These are phyloP conservation scores for Caenorhabditis inopinata DNA, from an alignment of 1,140 invertebrate species.

Conservation along the genomic window DNA sequence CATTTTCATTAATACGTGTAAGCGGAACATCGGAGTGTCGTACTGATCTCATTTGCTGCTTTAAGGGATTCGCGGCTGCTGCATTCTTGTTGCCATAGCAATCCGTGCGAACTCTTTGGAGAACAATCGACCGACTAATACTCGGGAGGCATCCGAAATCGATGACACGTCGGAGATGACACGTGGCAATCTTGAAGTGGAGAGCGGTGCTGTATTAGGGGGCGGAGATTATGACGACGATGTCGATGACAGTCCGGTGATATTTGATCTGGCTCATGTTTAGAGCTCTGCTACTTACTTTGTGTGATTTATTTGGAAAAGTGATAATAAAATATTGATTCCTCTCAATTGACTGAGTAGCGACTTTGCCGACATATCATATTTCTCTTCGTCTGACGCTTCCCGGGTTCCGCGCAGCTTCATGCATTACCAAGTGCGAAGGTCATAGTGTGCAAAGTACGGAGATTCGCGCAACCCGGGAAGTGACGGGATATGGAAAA, in stretches of 20 bases:
- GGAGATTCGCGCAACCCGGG: no score
- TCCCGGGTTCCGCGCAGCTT: no score
- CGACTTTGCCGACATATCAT: no score
- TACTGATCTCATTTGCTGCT: no score
- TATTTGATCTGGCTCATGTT: conserved; percentile 39
- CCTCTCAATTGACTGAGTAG: no score
- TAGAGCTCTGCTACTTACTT: background rate
- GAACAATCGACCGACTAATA: conserved; percentile 28
- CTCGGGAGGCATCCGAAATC: conserved; percentile 38
- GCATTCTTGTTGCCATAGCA: conserved; percentile 16
- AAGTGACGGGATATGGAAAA: no score
- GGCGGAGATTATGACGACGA: background rate
- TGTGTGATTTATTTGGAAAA: no score
- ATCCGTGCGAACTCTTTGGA: conserved; percentile 35
- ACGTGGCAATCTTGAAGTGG: background rate
- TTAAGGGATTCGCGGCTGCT: conserved; percentile 1
- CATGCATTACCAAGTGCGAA: no score
- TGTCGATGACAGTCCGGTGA: conserved; percentile 44
- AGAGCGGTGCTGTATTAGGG: background rate
- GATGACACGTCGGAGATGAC: background rate
- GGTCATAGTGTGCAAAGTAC: no score
- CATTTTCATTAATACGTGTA: background rate
- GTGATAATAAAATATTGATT: no score
- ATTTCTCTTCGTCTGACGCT: no score
- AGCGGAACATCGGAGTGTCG: no score